Evolutionary conservation across 1,140 invertebrate genomes (phyloP).

Genomic region (Zaprionus vittiger): DNA sequence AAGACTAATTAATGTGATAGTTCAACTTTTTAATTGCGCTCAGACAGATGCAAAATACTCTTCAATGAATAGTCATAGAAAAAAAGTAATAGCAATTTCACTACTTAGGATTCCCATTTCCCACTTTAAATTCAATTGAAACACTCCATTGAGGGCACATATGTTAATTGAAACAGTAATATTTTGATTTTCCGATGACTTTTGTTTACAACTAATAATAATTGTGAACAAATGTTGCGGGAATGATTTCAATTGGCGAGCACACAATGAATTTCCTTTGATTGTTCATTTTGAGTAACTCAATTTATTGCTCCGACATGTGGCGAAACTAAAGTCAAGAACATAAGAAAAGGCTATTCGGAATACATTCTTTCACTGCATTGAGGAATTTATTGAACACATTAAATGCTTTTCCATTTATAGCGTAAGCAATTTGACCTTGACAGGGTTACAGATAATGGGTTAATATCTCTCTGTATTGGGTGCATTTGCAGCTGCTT

Average conservation of each 20-base stretch:
- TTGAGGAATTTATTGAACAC: background rate
- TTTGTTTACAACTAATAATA: constrained; percentile 13
- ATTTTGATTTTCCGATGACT: constrained; percentile 29
- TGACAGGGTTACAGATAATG: constrained; percentile 2
- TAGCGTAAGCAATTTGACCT: constrained; percentile 24
- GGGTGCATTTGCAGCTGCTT: constrained; percentile 6
- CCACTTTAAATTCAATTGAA: constrained; percentile 3
- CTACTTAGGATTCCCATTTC: background rate
- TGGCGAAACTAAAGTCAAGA: background rate
- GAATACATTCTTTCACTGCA: constrained; percentile 8
- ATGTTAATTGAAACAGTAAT: constrained; percentile 39
- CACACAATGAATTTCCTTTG: background rate
- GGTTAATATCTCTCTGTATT: background rate
- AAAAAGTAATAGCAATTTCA: constrained; percentile 20
- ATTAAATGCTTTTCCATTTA: constrained; percentile 11
- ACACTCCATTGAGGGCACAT: constrained; percentile 16
- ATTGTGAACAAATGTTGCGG: background rate
- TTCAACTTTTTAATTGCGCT: constrained; percentile 1
- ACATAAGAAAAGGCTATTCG: background rate
- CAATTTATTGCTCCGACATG: constrained; percentile 9
- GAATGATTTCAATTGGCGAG: background rate
- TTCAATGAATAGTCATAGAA: background rate
- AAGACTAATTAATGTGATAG: constrained; percentile 37
- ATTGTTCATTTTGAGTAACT: constrained; percentile 2
- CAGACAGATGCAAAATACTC: constrained; percentile 18